phyloP scores from a whole-genome alignment of 2,113 vertebrate genomes.

The Malaclemys terrapin region DNA sequence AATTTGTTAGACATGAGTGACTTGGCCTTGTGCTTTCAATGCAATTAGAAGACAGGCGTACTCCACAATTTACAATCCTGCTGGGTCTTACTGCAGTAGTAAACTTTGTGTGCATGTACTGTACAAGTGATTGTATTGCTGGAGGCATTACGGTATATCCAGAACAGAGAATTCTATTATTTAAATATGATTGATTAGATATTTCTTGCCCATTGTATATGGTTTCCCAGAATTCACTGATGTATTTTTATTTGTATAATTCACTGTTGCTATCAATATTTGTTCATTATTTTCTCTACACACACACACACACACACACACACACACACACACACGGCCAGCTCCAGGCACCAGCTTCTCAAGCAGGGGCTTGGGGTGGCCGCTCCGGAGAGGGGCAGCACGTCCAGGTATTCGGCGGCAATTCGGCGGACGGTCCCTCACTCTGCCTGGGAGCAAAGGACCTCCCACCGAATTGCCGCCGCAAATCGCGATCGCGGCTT shows the following conservation, averaged over 20 bases:
- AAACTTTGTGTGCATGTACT: background rate
- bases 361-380: too few relatives aligned
- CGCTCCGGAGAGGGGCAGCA: too few relatives aligned
- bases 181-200: background rate
- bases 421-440: too few relatives aligned
- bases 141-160: rapidly evolving
- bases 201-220: rapidly evolving
- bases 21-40: background rate
- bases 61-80: background rate
- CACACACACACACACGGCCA: too few relatives aligned
- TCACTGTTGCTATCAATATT: background rate
- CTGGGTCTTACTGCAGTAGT: background rate
- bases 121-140: background rate
- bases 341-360: too few relatives aligned
- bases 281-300: background rate
- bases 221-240: background rate
- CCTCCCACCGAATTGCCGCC: too few relatives aligned
- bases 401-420: too few relatives aligned
- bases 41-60: background rate
- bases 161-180: background rate
- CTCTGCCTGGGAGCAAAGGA: too few relatives aligned
- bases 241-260: background rate
- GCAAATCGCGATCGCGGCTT: too few relatives aligned
- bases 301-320: background rate
- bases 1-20: background rate